Conservation (phyloP, 2,888 invertebrate species). For the Lydus trimaculatus region DNA sequence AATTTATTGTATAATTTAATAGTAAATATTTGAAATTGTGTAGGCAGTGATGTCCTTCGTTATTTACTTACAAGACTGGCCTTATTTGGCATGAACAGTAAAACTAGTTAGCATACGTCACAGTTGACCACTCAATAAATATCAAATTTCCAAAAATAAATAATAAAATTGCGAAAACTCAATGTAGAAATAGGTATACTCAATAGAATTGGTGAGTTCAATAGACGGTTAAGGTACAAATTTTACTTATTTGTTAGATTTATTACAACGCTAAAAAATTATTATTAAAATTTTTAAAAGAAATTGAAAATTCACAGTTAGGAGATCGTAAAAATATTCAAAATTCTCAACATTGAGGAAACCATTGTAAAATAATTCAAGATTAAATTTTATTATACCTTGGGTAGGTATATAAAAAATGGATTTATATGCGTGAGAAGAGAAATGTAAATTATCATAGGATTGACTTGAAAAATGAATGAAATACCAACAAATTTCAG, state of each 20-base stretch:
- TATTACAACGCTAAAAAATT: background rate
- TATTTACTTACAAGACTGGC: constrained; percentile 29
- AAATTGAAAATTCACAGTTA: background rate
- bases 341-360: background rate
- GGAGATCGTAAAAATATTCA: background rate
- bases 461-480: too few species aligned
- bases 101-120: constrained; percentile 40
- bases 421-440: too few species aligned
- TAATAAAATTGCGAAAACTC: constrained; percentile 20
- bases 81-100: constrained; percentile 40
- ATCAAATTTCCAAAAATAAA: constrained; percentile 2
- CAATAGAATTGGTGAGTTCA: background rate
- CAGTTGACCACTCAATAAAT: constrained; percentile 13
- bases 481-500: too few species aligned
- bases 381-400: too few species aligned
- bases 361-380: background rate
- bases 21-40: constrained; percentile 23
- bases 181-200: background rate
- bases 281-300: background rate
- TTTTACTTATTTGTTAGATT: background rate
- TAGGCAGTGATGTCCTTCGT: constrained; percentile 43
- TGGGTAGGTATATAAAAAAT: too few species aligned
- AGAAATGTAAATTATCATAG: too few species aligned
- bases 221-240: background rate
- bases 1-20: constrained; percentile 2